Evolutionary conservation across 2,113 vertebrate genomes (phyloP).

Genomic region (Myotis brandtii): DNA sequence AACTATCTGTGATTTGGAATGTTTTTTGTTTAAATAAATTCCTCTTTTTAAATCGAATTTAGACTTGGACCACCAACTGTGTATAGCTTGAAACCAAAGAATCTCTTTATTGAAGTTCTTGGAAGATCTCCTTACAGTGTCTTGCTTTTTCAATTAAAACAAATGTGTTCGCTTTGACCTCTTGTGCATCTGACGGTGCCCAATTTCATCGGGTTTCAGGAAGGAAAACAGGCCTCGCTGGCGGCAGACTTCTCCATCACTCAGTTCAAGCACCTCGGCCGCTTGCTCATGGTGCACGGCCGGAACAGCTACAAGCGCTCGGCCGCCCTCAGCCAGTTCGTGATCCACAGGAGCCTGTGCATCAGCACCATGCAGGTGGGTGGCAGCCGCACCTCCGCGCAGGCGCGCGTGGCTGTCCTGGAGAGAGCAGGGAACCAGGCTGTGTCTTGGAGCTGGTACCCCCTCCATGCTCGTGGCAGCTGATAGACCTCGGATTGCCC

Average conservation of each 20-base stretch:
- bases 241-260: constrained; percentile 98
- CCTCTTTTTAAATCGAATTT: constrained; percentile 60
- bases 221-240: constrained; percentile 97
- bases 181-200: constrained; percentile 9
- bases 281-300: constrained; percentile 97
- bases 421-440: neutral
- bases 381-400: rapidly evolving
- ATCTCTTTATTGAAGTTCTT: neutral
- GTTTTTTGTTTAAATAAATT: constrained; percentile 65
- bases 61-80: constrained; percentile 60
- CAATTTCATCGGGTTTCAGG: constrained; percentile 84
- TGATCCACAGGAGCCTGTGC: constrained; percentile 97
- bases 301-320: constrained; percentile 99
- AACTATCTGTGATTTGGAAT: constrained; percentile 21
- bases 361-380: constrained; percentile 99
- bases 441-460: rapidly evolving
- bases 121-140: neutral
- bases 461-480: neutral
- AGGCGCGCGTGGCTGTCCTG: rapidly evolving
- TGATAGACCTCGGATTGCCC: rapidly evolving
- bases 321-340: constrained; percentile 98
- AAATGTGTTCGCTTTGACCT: neutral
- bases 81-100: constrained; percentile 58
- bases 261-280: constrained; percentile 97
- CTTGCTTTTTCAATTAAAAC: constrained; percentile 62